phyloP scores from a whole-genome alignment of 2,113 vertebrate species.

The Aegotheles bennettii region DNA sequence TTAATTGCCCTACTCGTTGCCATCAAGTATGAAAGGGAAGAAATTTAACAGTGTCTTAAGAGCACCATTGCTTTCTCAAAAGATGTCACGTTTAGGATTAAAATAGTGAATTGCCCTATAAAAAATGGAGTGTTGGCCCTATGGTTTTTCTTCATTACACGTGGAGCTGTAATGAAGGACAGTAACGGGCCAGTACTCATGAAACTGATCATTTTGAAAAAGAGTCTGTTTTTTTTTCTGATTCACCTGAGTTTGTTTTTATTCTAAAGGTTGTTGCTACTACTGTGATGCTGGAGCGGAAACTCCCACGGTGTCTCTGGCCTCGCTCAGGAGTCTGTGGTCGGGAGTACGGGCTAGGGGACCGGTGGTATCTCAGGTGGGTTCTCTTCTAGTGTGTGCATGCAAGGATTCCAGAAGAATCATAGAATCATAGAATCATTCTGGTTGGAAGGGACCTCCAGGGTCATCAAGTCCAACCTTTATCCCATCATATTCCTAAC shows the following conservation, averaged over 20 bases:
- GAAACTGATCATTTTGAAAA: neutral
- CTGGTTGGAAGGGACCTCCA: too few species aligned
- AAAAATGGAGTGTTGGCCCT: neutral
- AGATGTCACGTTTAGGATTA: neutral
- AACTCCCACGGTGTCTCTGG: conserved; percentile 88
- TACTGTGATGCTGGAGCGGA: conserved; percentile 89
- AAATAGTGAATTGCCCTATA: neutral
- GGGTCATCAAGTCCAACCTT: too few species aligned
- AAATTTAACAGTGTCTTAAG: neutral
- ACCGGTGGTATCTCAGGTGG: conserved; percentile 91
- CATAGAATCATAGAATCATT: too few species aligned
- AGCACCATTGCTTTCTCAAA: neutral
- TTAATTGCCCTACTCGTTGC: neutral
- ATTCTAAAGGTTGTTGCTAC: conserved; percentile 87
- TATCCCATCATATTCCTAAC: too few species aligned
- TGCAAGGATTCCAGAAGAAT: neutral
- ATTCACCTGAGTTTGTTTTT: neutral
- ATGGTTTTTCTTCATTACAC: neutral
- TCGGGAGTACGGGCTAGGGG: conserved; percentile 79
- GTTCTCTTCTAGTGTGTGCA: neutral
- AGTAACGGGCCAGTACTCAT: neutral
- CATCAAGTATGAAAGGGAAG: neutral
- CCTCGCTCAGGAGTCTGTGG: conserved; percentile 88
- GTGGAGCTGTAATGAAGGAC: neutral
- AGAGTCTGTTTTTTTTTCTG: neutral